Base-by-base conservation (phyloP, 2,888 invertebrate genomes). In the Sinopyrophorus schimmeli region DNA sequence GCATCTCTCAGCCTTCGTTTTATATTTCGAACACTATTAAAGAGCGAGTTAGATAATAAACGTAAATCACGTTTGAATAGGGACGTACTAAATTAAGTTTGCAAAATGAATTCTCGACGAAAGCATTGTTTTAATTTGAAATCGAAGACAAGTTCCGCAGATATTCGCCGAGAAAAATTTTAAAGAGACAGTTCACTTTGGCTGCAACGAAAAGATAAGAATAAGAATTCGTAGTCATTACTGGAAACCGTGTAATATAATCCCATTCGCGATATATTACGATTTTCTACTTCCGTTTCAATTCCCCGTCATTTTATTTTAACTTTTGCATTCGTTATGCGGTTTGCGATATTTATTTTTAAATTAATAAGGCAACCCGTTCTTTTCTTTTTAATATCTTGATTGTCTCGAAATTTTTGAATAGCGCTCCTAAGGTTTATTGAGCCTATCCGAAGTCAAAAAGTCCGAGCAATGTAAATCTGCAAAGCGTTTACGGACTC, bases 141-240 rank as follows among this genome's bases (percentile, higher is more conserved):
- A 44, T 28, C 37, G 37, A 30, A 44, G 37, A 35, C 26, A 37
- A 44, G 37, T 44, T 44, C 37, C 38, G 35, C 37, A 44, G 37
- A 30, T 44, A 44, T 44, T 44, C 44, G 44, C 37, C 38, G 35
- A 44, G 35, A 44, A 44, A 44, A 44, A 44, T 44, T 39, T 39
- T 28, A 44, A 43, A 30, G 35, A 38, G 44, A 35, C 62, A 55
- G 60, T 63, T 59, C 58, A 57, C 59, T 60, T 60, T 56, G 56
- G 58, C 58, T 60, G 61, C 48, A 42, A 41, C 39, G 48, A 42
- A 34, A 30, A 60, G 60, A 63, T 60, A 61, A 63, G 59, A 57
- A 57, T 58, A 53, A 51, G 59, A 44, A 52, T 48, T 39, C 57
- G 54, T 51, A 55, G 61, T 58, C 57, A 61, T 61, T 60, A 59